These are phyloP conservation scores for Aplochiton taeniatus DNA, from an alignment of 2,797 vertebrate species.

Conservation along the genomic window DNA sequence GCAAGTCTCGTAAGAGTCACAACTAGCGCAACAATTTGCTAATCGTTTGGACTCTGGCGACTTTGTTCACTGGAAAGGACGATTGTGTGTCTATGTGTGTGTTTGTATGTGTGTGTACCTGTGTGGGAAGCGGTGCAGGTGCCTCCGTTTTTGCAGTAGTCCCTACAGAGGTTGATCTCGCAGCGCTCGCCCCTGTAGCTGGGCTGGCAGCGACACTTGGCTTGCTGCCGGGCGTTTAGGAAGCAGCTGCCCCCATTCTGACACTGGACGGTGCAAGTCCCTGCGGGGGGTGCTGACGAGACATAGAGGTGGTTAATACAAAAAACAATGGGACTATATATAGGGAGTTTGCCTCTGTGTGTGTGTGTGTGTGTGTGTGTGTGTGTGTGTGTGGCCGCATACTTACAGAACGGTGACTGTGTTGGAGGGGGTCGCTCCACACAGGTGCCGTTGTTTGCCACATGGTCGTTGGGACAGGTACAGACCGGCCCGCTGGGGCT, in stretches of 20 bases:
- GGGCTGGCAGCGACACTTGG: conserved; percentile 93
- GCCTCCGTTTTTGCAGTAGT: conserved; percentile 92
- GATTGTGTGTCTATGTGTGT: background rate
- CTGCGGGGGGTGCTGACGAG: conserved; percentile 67
- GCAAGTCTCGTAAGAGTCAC: background rate
- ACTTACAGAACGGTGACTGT: conserved; percentile 82
- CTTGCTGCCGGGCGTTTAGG: conserved; percentile 88
- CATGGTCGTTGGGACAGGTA: conserved; percentile 90
- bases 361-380: background rate
- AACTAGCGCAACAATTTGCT: background rate
- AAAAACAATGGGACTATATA: background rate
- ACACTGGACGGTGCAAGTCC: conserved; percentile 85
- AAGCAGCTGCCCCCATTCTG: conserved; percentile 93
- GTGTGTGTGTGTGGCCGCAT: background rate
- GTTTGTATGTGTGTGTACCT: conserved; percentile 65
- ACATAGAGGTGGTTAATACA: background rate
- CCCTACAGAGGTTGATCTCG: conserved; percentile 89
- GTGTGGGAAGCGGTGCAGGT: conserved; percentile 89
- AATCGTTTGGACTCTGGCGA: no score
- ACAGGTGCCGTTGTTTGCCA: conserved; percentile 91
- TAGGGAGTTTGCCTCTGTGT: background rate
- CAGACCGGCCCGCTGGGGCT: conserved; percentile 94
- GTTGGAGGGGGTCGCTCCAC: conserved; percentile 81
- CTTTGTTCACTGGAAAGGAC: no score
- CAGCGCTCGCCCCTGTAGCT: conserved; percentile 90